Conservation (phyloP, 1,140 invertebrate species). For the Lepeophtheirus salmonis region DNA sequence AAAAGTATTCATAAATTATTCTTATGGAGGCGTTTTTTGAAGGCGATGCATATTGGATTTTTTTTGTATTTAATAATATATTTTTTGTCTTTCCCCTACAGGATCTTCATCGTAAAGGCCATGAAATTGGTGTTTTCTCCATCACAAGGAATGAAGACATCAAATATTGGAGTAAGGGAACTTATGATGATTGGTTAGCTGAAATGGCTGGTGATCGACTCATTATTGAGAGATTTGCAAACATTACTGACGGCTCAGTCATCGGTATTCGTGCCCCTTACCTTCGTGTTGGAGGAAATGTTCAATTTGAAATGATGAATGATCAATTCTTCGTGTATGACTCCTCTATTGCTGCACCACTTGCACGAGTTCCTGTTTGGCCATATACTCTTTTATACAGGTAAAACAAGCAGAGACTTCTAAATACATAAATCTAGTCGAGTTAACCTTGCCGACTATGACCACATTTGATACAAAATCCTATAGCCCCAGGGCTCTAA, state of each 20-base stretch:
- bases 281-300: constrained; percentile 69
- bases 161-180: constrained; percentile 63
- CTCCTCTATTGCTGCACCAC: constrained; percentile 69
- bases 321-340: constrained; percentile 85
- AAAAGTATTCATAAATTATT: not conserved
- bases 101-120: constrained; percentile 68
- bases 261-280: constrained; percentile 72
- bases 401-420: constrained; percentile 30
- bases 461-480: too few relatives aligned
- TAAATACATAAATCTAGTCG: not conserved
- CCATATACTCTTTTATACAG: constrained; percentile 67
- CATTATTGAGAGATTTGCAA: constrained; percentile 25
- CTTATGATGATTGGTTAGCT: constrained; percentile 73
- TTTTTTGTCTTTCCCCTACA: too few relatives aligned
- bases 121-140: constrained; percentile 80
- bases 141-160: constrained; percentile 76
- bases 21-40: not conserved
- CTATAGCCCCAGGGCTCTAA: too few relatives aligned
- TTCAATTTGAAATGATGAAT: constrained; percentile 84
- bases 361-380: constrained; percentile 73
- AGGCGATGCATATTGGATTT: too few relatives aligned
- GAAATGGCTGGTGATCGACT: constrained; percentile 74
- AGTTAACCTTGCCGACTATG: too few relatives aligned
- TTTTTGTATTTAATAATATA: too few relatives aligned
- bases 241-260: constrained; percentile 69